Evolutionary conservation across 2,888 invertebrate genomes (phyloP), one percentile per base, ranked within the genome.

Genomic region (Agapetus fuscipes): DNA sequence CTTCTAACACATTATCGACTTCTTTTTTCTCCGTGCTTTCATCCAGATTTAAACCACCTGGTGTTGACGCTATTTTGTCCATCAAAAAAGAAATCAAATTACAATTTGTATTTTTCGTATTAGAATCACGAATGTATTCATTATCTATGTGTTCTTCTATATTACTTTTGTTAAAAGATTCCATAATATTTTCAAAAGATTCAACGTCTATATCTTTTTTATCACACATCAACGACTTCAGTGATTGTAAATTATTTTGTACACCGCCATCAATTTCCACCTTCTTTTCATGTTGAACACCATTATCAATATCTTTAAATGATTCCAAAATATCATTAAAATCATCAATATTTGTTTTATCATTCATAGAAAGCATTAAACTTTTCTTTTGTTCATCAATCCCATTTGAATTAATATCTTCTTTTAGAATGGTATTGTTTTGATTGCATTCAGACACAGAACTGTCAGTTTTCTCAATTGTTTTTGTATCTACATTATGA

Each of bases 311-410:
- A n/a, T n/a, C n/a, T n/a, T 49, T 15, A 44, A 59, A 53, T 14
- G 50, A 41, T 17, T 52, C 51, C 53, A 57, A 54, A 34, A 62
- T 46, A 48, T 61, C 54, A 25, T 40, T 20, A 36, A 47, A 49
- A 33, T 46, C 37, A 48, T 48, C 50, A 11, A 24, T 9, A 20
- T 20, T 4, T 13, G 9, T 20, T 4, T n/a, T 24, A 2, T 14
- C 13, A 12, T n/a, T n/a, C n/a, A n/a, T n/a, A n/a, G n/a, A n/a
- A n/a, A n/a, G n/a, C n/a, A n/a, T n/a, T n/a, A n/a, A n/a, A n/a
- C n/a, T n/a, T n/a, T n/a, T n/a, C n/a, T n/a, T n/a, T n/a, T n/a
- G n/a, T n/a, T n/a, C n/a, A n/a, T 20, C 20, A 20, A 20, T 20
- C 4, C 20, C 20, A 20, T 20, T 20, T 4, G 4, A 6, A 20